Evolutionary conservation across 2,888 invertebrate species (phyloP).

Genomic region (Trilocha varians): DNA sequence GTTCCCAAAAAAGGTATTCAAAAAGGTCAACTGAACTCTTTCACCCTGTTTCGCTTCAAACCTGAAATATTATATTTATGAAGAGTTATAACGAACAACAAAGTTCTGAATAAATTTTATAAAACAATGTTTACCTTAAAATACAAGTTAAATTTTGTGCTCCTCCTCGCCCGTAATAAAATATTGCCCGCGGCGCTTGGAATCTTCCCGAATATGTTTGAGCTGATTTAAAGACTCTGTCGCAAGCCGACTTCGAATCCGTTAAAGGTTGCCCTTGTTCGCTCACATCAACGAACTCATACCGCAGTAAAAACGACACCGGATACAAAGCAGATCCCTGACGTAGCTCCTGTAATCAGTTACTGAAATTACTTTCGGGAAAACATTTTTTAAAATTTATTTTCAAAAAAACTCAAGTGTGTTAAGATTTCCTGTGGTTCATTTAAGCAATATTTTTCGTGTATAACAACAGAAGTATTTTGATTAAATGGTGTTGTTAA

Average conservation of each 20-base stretch:
- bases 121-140: slow-evolving; percentile 60
- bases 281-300: slow-evolving; percentile 86
- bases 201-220: slow-evolving; percentile 76
- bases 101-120: background rate
- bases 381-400: background rate
- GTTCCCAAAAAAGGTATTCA: slow-evolving; percentile 79
- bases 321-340: slow-evolving; percentile 87
- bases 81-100: background rate
- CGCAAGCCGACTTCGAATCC: slow-evolving; percentile 76
- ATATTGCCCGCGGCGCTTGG: slow-evolving; percentile 84
- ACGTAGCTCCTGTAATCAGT: slow-evolving; percentile 69
- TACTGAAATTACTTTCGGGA: background rate
- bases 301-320: slow-evolving; percentile 82
- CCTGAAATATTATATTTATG: slow-evolving; percentile 26
- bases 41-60: slow-evolving; percentile 82
- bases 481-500: background rate
- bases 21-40: slow-evolving; percentile 79
- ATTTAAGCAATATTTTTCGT: too few species aligned
- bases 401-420: too few species aligned
- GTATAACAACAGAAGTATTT: background rate
- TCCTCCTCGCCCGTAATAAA: slow-evolving; percentile 87
- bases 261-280: slow-evolving; percentile 76
- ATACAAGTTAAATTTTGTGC: slow-evolving; percentile 82
- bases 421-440: too few species aligned
- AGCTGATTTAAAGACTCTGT: slow-evolving; percentile 73